phyloP scores from a whole-genome alignment of 2,113 vertebrate genomes.

The Agapornis roseicollis region DNA sequence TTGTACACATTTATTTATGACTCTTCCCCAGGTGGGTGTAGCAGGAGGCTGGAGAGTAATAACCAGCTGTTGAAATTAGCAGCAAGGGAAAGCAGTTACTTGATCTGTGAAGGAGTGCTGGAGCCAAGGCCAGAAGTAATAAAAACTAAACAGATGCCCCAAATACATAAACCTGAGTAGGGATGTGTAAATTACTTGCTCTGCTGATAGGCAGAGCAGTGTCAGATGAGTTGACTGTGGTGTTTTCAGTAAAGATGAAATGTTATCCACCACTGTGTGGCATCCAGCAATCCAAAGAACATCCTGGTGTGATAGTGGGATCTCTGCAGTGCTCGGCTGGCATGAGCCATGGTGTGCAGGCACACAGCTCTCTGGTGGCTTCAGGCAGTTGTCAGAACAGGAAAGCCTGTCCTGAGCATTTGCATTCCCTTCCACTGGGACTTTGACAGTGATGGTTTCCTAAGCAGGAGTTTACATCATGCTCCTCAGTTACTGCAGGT shows the following conservation, averaged over 20 bases:
- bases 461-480: neutral
- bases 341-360: accelerated
- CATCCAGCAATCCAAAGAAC: neutral
- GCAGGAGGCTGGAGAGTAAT: slow-evolving; percentile 57
- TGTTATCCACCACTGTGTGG: neutral
- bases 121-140: slow-evolving; percentile 53
- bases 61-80: slow-evolving; percentile 77
- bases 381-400: neutral
- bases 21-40: slow-evolving; percentile 74
- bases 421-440: neutral
- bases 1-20: slow-evolving; percentile 78
- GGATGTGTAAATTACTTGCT: neutral
- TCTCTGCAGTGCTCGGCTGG: neutral
- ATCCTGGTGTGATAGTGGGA: no score
- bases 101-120: slow-evolving; percentile 76
- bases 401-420: neutral
- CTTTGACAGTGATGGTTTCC: neutral
- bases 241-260: neutral
- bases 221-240: neutral
- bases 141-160: slow-evolving; percentile 51
- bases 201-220: neutral
- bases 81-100: slow-evolving; percentile 55
- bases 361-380: neutral
- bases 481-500: neutral
- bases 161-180: neutral